Conservation (phyloP, 2,113 vertebrate genomes). For the Macquaria australasica region DNA sequence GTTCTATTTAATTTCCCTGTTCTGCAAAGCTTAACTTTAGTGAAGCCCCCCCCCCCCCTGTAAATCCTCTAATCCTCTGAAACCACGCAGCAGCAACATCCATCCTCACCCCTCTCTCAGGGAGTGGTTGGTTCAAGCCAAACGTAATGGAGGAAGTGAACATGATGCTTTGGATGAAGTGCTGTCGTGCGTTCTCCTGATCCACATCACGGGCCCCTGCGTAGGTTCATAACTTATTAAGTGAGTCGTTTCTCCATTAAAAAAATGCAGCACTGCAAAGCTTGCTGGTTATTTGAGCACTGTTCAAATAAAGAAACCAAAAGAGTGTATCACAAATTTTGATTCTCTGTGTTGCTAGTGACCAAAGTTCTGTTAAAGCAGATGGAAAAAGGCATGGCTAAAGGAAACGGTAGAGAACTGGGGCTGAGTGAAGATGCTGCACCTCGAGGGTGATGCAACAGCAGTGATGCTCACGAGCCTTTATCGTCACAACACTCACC, state of each 20-base stretch:
- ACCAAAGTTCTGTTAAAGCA: not conserved
- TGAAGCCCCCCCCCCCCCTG: no score
- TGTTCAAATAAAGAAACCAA: not conserved
- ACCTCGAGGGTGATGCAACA: conserved; percentile 19
- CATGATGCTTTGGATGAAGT: conserved; percentile 56
- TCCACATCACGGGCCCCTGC: conserved; percentile 39
- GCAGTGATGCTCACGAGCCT: not conserved
- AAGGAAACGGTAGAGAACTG: not conserved
- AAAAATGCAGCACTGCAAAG: conserved; percentile 21
- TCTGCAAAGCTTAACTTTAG: conserved; percentile 77
- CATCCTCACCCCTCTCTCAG: conserved; percentile 60
- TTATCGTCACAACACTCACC: conserved; percentile 9
- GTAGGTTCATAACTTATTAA: conserved; percentile 68
- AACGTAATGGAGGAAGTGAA: conserved; percentile 66
- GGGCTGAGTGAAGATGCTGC: conserved; percentile 28
- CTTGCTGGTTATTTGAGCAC: not conserved
- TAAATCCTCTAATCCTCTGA: conserved; percentile 81
- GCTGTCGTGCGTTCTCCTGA: conserved; percentile 44
- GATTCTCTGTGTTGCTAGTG: not conserved
- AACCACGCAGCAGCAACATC: conserved; percentile 57
- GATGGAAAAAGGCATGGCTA: not conserved
- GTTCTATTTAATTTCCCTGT: conserved; percentile 78
- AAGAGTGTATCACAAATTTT: not conserved
- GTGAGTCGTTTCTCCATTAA: conserved; percentile 21
- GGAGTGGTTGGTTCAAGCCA: conserved; percentile 62